phyloP scores from a whole-genome alignment of 2,113 vertebrate species.

The Thalassoma bifasciatum region DNA sequence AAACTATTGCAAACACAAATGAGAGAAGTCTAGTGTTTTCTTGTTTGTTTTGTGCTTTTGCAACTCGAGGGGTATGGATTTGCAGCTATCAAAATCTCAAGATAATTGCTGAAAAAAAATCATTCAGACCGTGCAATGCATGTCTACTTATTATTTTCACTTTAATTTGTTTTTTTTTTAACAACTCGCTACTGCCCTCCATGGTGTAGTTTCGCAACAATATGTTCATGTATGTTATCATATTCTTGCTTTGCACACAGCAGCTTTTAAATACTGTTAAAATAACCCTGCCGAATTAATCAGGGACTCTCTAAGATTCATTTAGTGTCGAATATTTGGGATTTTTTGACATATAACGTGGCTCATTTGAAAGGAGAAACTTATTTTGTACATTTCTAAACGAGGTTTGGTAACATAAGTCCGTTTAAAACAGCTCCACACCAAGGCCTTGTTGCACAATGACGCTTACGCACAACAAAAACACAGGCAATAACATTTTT shows the following conservation, averaged over 20 bases:
- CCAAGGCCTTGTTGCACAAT: constrained; percentile 21
- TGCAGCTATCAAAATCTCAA: too few relatives aligned
- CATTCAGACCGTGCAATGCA: too few relatives aligned
- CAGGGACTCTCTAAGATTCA: fast-evolving
- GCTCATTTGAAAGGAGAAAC: not conserved
- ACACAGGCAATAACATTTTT: not conserved
- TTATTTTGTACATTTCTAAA: not conserved
- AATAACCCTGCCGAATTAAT: constrained; percentile 13
- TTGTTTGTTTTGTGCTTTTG: too few relatives aligned
- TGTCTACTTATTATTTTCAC: not conserved
- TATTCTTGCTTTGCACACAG: too few relatives aligned
- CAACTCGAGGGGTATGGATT: too few relatives aligned
- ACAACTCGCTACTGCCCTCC: constrained; percentile 26
- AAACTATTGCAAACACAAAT: too few relatives aligned
- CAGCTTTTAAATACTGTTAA: too few relatives aligned
- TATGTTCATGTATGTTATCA: not conserved
- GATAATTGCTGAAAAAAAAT: too few relatives aligned
- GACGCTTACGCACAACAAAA: not conserved
- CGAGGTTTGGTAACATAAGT: not conserved
- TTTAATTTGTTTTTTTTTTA: not conserved
- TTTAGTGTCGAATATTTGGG: fast-evolving
- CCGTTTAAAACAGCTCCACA: not conserved
- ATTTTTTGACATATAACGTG: fast-evolving
- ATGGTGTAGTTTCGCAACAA: not conserved
- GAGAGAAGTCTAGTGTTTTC: too few relatives aligned